Evolutionary conservation across 2,797 vertebrate species (phyloP).

Genomic region (Takifugu ocellatus): DNA sequence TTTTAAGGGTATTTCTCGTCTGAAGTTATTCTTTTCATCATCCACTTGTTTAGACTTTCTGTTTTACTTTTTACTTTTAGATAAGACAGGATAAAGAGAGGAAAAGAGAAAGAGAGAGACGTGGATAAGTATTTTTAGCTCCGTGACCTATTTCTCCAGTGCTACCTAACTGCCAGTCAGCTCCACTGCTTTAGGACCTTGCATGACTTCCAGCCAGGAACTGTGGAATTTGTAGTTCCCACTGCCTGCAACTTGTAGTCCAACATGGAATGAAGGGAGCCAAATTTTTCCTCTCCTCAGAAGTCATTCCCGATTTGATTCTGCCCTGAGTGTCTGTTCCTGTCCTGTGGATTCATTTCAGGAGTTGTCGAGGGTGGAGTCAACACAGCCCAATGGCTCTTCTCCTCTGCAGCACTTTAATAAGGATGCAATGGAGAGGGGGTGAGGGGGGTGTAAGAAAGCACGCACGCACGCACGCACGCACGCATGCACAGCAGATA

Average conservation of each 20-base stretch:
- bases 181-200: constrained; percentile 65
- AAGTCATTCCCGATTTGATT: constrained; percentile 39
- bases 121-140: constrained; percentile 82
- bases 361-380: constrained; percentile 62
- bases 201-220: constrained; percentile 54
- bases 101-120: constrained; percentile 57
- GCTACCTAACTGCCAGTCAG: constrained; percentile 81
- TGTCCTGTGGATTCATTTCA: constrained; percentile 49
- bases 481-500: constrained; percentile 10
- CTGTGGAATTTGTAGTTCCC: constrained; percentile 47
- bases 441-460: constrained; percentile 27
- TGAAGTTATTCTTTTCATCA: constrained; percentile 64
- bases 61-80: constrained; percentile 59
- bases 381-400: constrained; percentile 59
- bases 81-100: constrained; percentile 49
- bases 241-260: constrained; percentile 40
- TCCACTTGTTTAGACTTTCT: constrained; percentile 63
- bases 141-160: constrained; percentile 83
- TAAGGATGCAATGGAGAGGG: constrained; percentile 48
- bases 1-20: constrained; percentile 65
- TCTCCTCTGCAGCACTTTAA: constrained; percentile 73
- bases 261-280: constrained; percentile 4
- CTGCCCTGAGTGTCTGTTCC: constrained; percentile 38
- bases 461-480: constrained; percentile 22
- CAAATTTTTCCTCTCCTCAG: constrained; percentile 5